Base-by-base conservation (phyloP, 2,888 invertebrate genomes). In the Aricia artaxerxes region DNA sequence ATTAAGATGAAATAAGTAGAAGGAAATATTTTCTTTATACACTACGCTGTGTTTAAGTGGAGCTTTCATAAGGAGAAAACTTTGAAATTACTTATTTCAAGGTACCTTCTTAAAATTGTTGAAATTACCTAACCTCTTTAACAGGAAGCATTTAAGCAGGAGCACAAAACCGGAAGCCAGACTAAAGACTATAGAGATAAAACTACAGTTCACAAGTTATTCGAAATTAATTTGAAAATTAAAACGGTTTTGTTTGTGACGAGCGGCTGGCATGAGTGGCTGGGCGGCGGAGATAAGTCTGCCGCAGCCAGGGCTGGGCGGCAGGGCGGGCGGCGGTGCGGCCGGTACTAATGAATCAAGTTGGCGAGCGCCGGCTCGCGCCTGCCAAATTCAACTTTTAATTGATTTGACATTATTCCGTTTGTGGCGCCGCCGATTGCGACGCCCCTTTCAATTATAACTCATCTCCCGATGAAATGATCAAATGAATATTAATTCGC, bases 351-450 rank as follows among this genome's bases (percentile, higher is more conserved):
- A 92, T 91, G 92, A 92, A 91, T 91, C 91, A 91, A 91, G 86
- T 90, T 90, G 85, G 86, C 82, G 84, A 82, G 85, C 79, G 78
- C 90, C 69, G 69, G 35, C 69, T 69, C 69, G 69, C 40, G 78
- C 75, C 78, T 78, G 75, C 78, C 90, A 80, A 81, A 80, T 81
- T 79, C 78, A 93, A 92, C 91, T 93, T 93, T 92, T 92, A 93
- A 93, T 93, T 92, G 93, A 93, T 92, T 93, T 91, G 89, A 90
- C 91, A 92, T 93, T 92, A 93, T 93, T 93, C 79, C 81, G 81
- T 82, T 82, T 82, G 82, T 78, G 80, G 80, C 78, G 72, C 79
- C 72, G 78, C 92, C 91, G 88, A 92, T 92, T 91, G 91, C 89
- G 91, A 88, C 86, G 87, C 87, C 90, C 88, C 89, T 90, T 90